Evolutionary conservation across 2,888 invertebrate species (phyloP).

Genomic region (Chaitophorus viminalis): DNA sequence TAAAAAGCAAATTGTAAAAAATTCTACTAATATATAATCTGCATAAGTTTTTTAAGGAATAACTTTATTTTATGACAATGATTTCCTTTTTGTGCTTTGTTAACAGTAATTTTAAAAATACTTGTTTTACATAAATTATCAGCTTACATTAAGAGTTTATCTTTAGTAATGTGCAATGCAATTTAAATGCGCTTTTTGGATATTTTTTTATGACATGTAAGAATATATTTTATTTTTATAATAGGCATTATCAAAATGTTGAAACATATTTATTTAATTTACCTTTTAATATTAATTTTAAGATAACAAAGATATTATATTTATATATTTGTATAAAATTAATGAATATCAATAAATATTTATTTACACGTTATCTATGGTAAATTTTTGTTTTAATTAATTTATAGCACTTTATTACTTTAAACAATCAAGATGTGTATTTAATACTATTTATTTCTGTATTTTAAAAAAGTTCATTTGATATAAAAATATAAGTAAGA

Average conservation of each 20-base stretch:
- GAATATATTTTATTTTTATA: neutral
- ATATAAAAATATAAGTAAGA: no score
- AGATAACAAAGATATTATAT: neutral
- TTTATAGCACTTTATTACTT: no score
- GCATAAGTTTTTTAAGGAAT: neutral
- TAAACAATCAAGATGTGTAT: no score
- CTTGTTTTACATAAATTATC: constrained; percentile 20
- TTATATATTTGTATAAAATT: neutral
- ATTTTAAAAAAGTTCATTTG: no score
- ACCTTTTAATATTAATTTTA: constrained; percentile 23
- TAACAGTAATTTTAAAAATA: constrained; percentile 6
- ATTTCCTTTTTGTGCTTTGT: neutral
- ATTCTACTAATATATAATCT: constrained; percentile 14
- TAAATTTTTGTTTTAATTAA: no score
- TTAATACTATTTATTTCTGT: no score
- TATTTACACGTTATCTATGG: constrained; percentile 2
- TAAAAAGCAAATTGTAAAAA: constrained; percentile 52
- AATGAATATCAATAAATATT: constrained; percentile 4
- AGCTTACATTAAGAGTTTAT: constrained; percentile 22
- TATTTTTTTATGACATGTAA: constrained; percentile 1
- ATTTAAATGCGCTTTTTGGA: neutral
- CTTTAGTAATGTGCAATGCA: constrained; percentile 2
- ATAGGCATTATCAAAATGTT: constrained; percentile 25
- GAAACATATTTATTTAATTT: constrained; percentile 38
- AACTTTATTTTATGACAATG: neutral